Base-by-base conservation (phyloP, 2,113 vertebrate species). In the Dasyurus viverrinus region DNA sequence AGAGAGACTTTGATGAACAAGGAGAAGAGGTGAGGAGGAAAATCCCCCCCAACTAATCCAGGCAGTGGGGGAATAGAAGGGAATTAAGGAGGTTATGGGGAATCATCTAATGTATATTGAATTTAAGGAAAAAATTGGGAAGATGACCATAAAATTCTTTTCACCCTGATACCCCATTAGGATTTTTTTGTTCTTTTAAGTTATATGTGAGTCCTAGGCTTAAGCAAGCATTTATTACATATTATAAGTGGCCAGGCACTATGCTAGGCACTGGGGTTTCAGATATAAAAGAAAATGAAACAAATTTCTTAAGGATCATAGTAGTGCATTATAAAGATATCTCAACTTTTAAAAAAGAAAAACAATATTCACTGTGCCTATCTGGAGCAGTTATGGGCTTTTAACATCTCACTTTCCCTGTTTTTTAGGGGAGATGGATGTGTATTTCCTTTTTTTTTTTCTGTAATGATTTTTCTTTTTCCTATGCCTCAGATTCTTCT, bases 181-280 rank as follows among this genome's bases (percentile, higher is more conserved):
- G 92, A 91, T 93, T 95, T 91, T 96, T 97, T 97, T 97, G 92
- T 96, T 96, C 95, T 94, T 94, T 94, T 96, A 96, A 96, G 94
- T 95, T 98, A 95, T 42, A 84, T n/a, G 8, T 42, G 68, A 84
- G 68, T 19, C 19, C 68, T 84, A 42, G 68, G 16, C 36, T 42
- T 16, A 84, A 84, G 68, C 68, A 76, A 76, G 14, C 30, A 76
- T 76, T 76, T 76, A 84, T 84, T 84, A 23, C 42, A 19, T 76
- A 27, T 23, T 52, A 11, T 52, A 10, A 52, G 50, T 84, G 19
- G 6, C 19, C 36, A 42, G n/a, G 68, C 16, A 84, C 7, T 84
- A 19, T 54, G 54, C 54, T 23, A 10, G 60, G n/a, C 4, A 19
- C 54, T 23, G 8, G 60, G 36, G 14, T 76, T 76, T 76, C 60